Base-by-base conservation (phyloP, 2,113 vertebrate species). In the Brachirus orientalis region DNA sequence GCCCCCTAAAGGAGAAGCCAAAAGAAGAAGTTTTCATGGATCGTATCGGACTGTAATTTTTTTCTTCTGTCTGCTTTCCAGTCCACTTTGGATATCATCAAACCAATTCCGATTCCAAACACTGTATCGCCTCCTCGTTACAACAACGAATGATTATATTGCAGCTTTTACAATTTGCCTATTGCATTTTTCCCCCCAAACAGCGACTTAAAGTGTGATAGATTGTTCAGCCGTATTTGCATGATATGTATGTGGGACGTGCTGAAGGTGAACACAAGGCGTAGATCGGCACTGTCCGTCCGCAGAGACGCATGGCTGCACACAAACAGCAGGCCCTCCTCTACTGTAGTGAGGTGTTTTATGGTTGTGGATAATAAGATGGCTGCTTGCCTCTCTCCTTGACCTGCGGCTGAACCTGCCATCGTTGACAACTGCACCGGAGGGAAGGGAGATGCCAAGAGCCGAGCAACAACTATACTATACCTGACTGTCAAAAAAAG, bases 351-450 rank as follows among this genome's bases (percentile, higher is more conserved):
- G 45, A 51, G 40, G 68, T 78, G 73, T 77, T 88, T 88, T 81
- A 88, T 83, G 67, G 70, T 68, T 51, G 69, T 63, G 47, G 45
- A 61, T 77, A 85, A 89, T 86, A 79, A 87, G 72, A 89, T 69
- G 77, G 75, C 79, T 72, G 77, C 75, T 64, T 67, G 63, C 72
- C 69, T 79, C 38, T 80, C 72, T 82, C 78, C 82, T 90, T 87
- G 82, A 89, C 88, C 90, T 7, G 14, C 61, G 63, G 60, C 57
- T 87, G 86, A 88, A 88, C 85, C 84, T 78, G 73, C 73, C 69
- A 82, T 35, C 59, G 74, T 63, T 86, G 52, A 79, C 50, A 33
- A 76, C 56, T 51, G 35, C 69, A 64, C 77, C 35, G 48, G 58
- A 85, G 62, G 54, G 60, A 80, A 69, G 43, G 19, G 44, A 79